A percentile compares a stretch with the other conserved stretches of the same genome.
These are phyloP conservation scores for Archilochus colubris DNA, from an alignment of 2,113 vertebrate genomes.

Conservation along the genomic window DNA sequence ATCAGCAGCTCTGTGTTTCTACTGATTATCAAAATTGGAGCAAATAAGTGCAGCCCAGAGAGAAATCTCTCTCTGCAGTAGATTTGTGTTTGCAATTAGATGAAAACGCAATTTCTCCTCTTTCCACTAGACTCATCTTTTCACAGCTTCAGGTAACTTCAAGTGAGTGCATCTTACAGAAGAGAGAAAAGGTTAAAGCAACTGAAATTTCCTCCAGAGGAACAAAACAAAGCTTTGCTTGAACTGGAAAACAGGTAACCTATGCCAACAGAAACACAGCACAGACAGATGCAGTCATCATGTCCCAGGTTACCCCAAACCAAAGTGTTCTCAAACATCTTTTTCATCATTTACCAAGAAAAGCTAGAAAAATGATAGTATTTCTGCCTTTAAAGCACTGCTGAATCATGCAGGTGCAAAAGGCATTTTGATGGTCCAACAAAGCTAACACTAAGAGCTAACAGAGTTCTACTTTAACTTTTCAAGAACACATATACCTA, in stretches of 20 bases:
- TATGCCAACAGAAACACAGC: not conserved
- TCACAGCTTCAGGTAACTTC: not conserved
- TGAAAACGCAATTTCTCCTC: not conserved
- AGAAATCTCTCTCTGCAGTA: not conserved
- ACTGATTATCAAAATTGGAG: not conserved
- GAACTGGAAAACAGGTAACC: fast-evolving
- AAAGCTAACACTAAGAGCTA: not conserved
- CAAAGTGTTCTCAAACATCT: not conserved
- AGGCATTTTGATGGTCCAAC: not conserved
- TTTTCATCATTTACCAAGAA: not conserved
- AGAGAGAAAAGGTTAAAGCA: not conserved
- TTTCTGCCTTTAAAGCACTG: not conserved
- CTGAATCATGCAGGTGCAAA: not conserved
- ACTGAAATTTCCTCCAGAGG: not conserved
- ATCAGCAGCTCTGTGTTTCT: not conserved
- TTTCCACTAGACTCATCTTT: not conserved
- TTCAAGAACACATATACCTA: not conserved
- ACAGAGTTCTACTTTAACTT: not conserved
- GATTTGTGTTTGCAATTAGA: not conserved
- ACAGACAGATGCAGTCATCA: not conserved
- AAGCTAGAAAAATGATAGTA: not conserved
- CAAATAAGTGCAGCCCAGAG: not conserved
- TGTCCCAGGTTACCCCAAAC: not conserved
- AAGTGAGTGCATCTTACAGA: not conserved
- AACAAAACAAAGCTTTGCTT: not conserved